Evolutionary conservation across 92 coral and sea anemone genomes (phyloP), one percentile per base, ranked within the genome.

Genomic region (Meandrina meandrites): DNA sequence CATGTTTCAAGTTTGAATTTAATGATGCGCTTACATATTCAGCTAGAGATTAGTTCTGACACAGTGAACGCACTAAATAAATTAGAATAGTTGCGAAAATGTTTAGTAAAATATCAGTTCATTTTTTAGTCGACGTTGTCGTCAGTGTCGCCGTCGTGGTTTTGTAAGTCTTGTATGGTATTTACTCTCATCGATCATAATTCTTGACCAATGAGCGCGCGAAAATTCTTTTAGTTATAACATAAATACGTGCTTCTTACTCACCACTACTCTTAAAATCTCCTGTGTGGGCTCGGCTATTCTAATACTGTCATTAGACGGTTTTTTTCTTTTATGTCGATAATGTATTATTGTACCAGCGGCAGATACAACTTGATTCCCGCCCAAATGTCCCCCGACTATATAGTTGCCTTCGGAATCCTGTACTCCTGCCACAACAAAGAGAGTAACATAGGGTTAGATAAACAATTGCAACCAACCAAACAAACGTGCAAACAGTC

Each of bases 351-450:
- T 13, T 53, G 86, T n/a, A 16, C 86, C 79, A 35, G 86, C 67
- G 30, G 79, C 79, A 35, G 56, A 19, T 45, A 51, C 72, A 1
- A 12, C 27, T 51, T 71, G 79, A 24, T 12, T 34, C 8, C 31
- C 22, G 32, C 79, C 86, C 37, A 83, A 9, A 51, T 72, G 79
- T 21, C 37, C 79, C 47, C 79, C 86, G 6, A 83, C 86, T 62
- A 83, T 48, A 15, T 71, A 83, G 3, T 31, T 71, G 0, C 86
- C 79, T 0, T 34, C 19, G 22, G 70, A 70, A 34, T 83, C 48
- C 12, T 32, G 68, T 24, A 83, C 86, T 9, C 86, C 86, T 83
- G 62, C 28, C 28, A 48, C 68, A 56, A 62, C 69, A 70, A 70
- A 68, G 21, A 31, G 22, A 70, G 27, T 30, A 21, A 32, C 19